Evolutionary conservation across 1,140 invertebrate species (phyloP), one percentile per base, ranked within the genome.

Genomic region (Pygmarrhopalites habei): DNA sequence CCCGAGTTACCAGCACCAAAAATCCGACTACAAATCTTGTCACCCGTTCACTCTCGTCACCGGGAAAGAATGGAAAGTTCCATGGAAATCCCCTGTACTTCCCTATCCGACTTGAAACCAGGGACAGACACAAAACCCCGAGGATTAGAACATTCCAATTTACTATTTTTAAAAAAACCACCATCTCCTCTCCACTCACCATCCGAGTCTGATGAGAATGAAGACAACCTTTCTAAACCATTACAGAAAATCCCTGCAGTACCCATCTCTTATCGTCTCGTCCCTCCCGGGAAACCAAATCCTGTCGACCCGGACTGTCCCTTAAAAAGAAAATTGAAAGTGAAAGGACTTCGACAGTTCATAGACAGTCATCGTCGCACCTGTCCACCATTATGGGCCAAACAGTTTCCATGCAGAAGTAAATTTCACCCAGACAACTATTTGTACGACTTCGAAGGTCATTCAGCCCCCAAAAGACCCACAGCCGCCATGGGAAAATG

Each of bases 321-420:
- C 19, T 28, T 25, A 7, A 26, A 3, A 15, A 52, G 26, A 19
- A 52, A 30, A 30, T 25, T 52, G 4, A 52, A 52, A 30, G 49
- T 52, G 2, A 15, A 25, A 5, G 49, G 49, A 28, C 28, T 52
- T 15, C 4, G n/a, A 26, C 23, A 52, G 23, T 52, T 52, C 23
- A 25, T 52, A 3, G 25, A 52, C 15, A 52, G 23, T 29, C 49
- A 52, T 21, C 7, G 26, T 14, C n/a, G n/a, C n/a, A 15, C 49
- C 28, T 52, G 49, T 52, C 49, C 49, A 28, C 49, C 49, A 12
- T 28, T 52, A 21, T 52, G 49, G 49, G 10, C 49, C 14, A 52
- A 52, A 30, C 25, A 52, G 28, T 52, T 52, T 26, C 49, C 49
- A 12, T 52, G 49, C 19, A 4, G 49, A 28, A 52, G 49, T 30